phyloP scores from a whole-genome alignment of 2,797 vertebrate species.

The Chrysolophus pictus region DNA sequence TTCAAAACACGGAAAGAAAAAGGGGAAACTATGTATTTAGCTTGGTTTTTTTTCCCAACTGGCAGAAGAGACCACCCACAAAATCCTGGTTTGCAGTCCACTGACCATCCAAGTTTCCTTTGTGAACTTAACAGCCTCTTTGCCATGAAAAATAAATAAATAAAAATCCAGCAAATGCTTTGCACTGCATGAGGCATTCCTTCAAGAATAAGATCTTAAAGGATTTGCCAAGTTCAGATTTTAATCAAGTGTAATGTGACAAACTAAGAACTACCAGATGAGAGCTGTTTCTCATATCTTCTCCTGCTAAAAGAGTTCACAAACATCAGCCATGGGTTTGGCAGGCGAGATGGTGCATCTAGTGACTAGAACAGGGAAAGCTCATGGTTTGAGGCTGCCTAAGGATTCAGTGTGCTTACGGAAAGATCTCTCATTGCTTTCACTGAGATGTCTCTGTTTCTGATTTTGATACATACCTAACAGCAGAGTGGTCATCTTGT shows the following conservation, averaged over 20 bases:
- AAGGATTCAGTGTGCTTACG: background rate
- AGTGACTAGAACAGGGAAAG: background rate
- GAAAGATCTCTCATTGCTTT: background rate
- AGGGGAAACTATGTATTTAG: background rate
- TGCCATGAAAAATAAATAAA: background rate
- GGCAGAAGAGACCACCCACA: background rate
- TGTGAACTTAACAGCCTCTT: background rate
- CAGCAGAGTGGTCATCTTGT: background rate
- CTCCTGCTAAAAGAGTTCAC: background rate
- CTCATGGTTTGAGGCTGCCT: background rate
- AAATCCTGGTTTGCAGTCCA: background rate
- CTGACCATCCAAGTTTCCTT: background rate
- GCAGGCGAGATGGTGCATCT: background rate
- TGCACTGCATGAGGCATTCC: background rate
- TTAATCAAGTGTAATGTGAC: background rate
- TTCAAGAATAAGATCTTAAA: background rate
- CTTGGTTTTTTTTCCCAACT: background rate
- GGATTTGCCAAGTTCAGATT: background rate
- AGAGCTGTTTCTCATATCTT: background rate
- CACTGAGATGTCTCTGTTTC: background rate
- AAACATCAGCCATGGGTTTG: background rate
- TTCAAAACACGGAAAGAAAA: background rate
- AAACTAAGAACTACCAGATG: constrained; percentile 4
- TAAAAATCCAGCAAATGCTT: background rate
- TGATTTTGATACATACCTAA: background rate